These are phyloP conservation scores for Dermatophagoides farinae DNA, from an alignment of 1,140 invertebrate species.

Conservation along the genomic window DNA sequence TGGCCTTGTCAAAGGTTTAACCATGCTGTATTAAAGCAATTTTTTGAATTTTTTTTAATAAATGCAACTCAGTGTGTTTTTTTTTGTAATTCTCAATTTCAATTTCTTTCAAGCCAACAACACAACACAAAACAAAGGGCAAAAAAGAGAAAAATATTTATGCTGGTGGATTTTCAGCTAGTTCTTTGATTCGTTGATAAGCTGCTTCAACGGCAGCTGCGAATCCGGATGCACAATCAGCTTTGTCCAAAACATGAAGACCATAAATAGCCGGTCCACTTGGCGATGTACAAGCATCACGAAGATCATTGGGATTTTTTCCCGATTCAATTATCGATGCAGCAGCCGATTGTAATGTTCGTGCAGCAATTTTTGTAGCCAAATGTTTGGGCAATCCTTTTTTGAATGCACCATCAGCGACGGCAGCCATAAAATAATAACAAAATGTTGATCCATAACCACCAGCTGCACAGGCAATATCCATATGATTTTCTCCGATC, in stretches of 20 bases:
- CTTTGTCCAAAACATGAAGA: constrained; percentile 59
- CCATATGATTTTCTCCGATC: constrained; percentile 2
- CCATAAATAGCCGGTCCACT: constrained; percentile 57
- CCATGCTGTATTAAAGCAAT: too few species aligned
- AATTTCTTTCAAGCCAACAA: neutral
- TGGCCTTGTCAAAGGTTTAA: too few species aligned
- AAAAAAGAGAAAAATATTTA: neutral
- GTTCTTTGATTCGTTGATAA: constrained; percentile 22
- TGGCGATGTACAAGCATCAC: constrained; percentile 34
- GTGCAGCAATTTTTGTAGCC: constrained; percentile 34
- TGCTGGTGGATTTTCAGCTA: constrained; percentile 6
- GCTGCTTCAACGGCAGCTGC: constrained; percentile 67
- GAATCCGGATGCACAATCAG: constrained; percentile 47
- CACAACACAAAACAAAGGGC: neutral
- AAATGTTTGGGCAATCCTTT: constrained; percentile 35
- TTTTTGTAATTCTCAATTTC: too few species aligned
- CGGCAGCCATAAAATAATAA: constrained; percentile 15
- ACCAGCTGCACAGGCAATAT: constrained; percentile 9
- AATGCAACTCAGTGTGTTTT: too few species aligned
- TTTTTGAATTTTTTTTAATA: too few species aligned
- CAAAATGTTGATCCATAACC: constrained; percentile 12
- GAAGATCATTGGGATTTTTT: constrained; percentile 30
- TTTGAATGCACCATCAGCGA: constrained; percentile 33
- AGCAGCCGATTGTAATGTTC: constrained; percentile 35
- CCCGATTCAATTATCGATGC: constrained; percentile 39